Evolutionary conservation across 2,888 invertebrate genomes (phyloP).

Genomic region (Tenthredo livida): DNA sequence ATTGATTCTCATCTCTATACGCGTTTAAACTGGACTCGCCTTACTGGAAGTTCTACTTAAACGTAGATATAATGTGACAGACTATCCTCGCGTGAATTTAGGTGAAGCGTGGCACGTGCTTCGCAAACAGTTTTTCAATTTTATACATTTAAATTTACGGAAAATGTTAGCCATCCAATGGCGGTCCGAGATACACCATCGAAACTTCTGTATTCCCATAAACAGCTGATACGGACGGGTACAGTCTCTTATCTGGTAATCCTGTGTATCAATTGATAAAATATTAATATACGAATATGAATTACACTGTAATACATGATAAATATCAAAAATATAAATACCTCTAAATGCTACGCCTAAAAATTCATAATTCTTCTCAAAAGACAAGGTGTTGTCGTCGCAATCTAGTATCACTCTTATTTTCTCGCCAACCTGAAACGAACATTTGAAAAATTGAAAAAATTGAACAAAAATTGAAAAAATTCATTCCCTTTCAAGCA

Average conservation of each 20-base stretch:
- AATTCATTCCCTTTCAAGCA: neutral
- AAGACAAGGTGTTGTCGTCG: slow-evolving; percentile 97
- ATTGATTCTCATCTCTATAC: neutral
- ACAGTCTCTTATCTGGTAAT: slow-evolving; percentile 94
- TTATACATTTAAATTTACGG: neutral
- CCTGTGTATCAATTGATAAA: slow-evolving; percentile 80
- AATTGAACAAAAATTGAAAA: neutral
- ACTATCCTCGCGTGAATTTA: slow-evolving; percentile 18
- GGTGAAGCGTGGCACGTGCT: slow-evolving; percentile 15
- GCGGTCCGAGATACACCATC: slow-evolving; percentile 98
- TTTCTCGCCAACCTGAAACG: slow-evolving; percentile 94
- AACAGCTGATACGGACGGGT: slow-evolving; percentile 97
- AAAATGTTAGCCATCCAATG: slow-evolving; percentile 93
- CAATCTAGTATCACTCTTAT: slow-evolving; percentile 98
- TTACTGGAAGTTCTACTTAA: slow-evolving; percentile 63
- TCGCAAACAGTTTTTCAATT: neutral
- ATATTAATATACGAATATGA: neutral
- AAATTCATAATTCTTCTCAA: slow-evolving; percentile 99
- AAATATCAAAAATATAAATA: slow-evolving; percentile 70
- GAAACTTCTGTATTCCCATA: slow-evolving; percentile 99
- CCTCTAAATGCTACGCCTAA: slow-evolving; percentile 98
- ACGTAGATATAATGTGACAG: slow-evolving; percentile 58
- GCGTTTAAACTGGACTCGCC: slow-evolving; percentile 21
- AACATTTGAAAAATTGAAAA: slow-evolving; percentile 38
- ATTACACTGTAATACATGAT: neutral